Conservation (phyloP, 2,888 invertebrate species). For the Phania funesta region DNA sequence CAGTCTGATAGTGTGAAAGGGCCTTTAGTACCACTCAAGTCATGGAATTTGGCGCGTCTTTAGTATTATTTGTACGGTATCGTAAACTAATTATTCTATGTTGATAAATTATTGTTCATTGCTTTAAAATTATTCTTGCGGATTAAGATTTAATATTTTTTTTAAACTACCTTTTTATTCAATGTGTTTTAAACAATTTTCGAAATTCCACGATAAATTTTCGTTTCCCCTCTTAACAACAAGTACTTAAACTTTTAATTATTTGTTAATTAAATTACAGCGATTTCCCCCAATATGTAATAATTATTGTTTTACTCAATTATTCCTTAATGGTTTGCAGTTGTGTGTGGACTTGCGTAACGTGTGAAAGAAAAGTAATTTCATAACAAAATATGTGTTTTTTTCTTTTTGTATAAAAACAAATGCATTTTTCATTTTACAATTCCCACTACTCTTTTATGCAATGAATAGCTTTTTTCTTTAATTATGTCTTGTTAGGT, state of each 20-base stretch:
- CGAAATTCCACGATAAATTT: too few species aligned
- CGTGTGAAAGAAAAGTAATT: conserved; percentile 61
- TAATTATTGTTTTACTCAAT: neutral
- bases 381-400: conserved; percentile 55
- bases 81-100: too few species aligned
- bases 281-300: conserved; percentile 33
- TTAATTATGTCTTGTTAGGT: conserved; percentile 31
- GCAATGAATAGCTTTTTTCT: conserved; percentile 20
- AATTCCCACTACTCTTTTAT: conserved; percentile 49
- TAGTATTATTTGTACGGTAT: too few species aligned
- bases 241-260: neutral
- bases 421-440: conserved; percentile 52
- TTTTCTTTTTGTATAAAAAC: conserved; percentile 19
- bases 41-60: too few species aligned
- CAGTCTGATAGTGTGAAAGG: too few species aligned
- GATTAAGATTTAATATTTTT: too few species aligned
- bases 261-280: conserved; percentile 29
- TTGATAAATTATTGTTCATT: too few species aligned
- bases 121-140: too few species aligned
- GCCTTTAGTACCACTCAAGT: too few species aligned
- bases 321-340: neutral
- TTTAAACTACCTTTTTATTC: too few species aligned
- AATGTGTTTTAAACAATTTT: too few species aligned
- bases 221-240: too few species aligned
- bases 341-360: conserved; percentile 51